Conservation (phyloP, 1,140 invertebrate genomes). For the Achroia grisella region DNA sequence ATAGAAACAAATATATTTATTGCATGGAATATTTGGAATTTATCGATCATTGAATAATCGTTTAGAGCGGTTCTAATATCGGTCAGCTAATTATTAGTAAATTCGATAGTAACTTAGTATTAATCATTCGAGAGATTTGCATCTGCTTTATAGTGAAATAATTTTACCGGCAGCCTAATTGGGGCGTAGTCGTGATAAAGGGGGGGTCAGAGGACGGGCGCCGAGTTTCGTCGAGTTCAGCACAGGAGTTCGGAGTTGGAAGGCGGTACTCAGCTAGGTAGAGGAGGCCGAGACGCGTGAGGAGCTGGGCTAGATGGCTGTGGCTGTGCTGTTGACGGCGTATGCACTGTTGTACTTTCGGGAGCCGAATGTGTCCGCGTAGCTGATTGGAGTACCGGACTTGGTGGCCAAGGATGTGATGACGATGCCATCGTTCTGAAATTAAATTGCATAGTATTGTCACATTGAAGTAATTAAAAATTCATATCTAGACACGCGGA, state of each 20-base stretch:
- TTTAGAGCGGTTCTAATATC: conserved; percentile 3
- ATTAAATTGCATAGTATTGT: conserved; percentile 8
- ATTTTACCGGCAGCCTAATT: conserved; percentile 45
- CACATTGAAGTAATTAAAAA: neutral
- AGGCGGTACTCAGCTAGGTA: conserved; percentile 73
- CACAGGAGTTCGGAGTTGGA: conserved; percentile 73
- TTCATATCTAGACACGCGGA: no score
- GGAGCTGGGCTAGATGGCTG: conserved; percentile 53
- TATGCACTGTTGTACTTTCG: conserved; percentile 76
- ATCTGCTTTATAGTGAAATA: conserved; percentile 31
- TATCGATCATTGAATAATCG: neutral
- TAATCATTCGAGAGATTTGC: neutral
- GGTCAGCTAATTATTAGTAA: conserved; percentile 7
- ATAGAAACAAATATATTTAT: neutral
- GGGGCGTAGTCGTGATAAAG: conserved; percentile 35
- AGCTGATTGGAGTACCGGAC: conserved; percentile 81
- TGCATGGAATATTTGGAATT: no score
- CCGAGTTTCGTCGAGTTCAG: conserved; percentile 72
- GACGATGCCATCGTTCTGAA: conserved; percentile 73
- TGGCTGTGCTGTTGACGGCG: conserved; percentile 46
- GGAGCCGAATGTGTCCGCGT: conserved; percentile 83
- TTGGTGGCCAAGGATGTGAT: conserved; percentile 82
- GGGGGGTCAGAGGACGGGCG: conserved; percentile 60
- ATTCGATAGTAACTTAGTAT: conserved; percentile 6
- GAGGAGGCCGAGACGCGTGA: conserved; percentile 49